A percentile compares a stretch with the other conserved stretches of the same genome.
Conservation (phyloP, 2,888 invertebrate species). For the Oeneis ivallda region DNA sequence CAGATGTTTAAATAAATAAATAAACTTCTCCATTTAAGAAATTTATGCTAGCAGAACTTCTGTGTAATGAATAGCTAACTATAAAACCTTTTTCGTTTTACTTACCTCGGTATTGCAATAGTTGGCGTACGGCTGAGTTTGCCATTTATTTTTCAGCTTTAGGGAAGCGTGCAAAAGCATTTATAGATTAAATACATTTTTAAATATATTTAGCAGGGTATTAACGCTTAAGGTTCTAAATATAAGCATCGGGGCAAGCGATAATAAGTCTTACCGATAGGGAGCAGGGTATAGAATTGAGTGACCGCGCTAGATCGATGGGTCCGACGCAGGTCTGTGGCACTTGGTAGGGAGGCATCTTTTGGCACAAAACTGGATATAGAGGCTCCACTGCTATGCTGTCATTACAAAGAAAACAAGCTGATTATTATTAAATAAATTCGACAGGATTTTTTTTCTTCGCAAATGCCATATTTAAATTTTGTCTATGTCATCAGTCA, state of each 20-base stretch:
- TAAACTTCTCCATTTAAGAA: too few relatives aligned
- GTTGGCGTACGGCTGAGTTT: constrained; percentile 68
- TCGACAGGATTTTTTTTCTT: background rate
- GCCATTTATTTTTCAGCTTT: constrained; percentile 77
- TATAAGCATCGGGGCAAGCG: background rate
- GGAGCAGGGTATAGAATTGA: constrained; percentile 95
- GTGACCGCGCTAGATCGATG: constrained; percentile 88
- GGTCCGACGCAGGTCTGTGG: constrained; percentile 83
- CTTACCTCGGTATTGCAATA: constrained; percentile 75
- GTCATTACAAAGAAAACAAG: constrained; percentile 36
- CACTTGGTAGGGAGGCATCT: constrained; percentile 75
- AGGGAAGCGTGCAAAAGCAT: constrained; percentile 38
- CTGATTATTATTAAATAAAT: background rate
- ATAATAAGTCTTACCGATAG: constrained; percentile 83
- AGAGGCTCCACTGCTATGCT: constrained; percentile 96
- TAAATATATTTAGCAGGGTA: constrained; percentile 21
- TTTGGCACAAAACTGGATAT: constrained; percentile 86
- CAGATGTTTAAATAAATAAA: too few relatives aligned
- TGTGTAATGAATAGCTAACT: too few relatives aligned
- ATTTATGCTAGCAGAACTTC: too few relatives aligned
- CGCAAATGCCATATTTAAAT: background rate
- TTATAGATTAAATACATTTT: constrained; percentile 26
- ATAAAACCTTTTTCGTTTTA: constrained; percentile 3
- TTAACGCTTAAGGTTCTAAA: background rate
- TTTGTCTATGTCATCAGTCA: background rate